These are phyloP conservation scores for Ceratina calcarata DNA, from an alignment of 1,140 invertebrate genomes.

Conservation along the genomic window DNA sequence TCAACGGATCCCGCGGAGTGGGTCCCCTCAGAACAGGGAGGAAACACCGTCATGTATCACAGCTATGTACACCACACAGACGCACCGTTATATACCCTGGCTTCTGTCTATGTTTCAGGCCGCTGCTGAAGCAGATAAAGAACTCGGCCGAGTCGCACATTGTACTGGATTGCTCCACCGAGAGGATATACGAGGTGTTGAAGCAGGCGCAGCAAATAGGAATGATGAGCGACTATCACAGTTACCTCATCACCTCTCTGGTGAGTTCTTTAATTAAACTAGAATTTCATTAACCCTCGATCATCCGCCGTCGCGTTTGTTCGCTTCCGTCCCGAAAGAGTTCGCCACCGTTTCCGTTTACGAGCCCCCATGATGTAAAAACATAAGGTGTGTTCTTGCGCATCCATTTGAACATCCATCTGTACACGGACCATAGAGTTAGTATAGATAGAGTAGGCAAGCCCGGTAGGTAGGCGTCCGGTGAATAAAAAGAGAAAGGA, in stretches of 20 bases:
- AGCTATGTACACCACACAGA: background rate
- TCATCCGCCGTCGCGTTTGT: background rate
- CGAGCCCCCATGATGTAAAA: too few relatives aligned
- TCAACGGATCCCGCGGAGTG: background rate
- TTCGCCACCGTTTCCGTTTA: background rate
- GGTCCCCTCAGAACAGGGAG: background rate
- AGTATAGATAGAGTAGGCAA: too few relatives aligned
- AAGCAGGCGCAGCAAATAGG: slow-evolving; percentile 97
- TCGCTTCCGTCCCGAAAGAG: background rate
- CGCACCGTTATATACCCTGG: background rate
- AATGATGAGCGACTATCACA: slow-evolving; percentile 96
- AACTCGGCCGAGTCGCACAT: slow-evolving; percentile 94
- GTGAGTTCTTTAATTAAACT: slow-evolving; percentile 80
- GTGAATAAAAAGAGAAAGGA: too few relatives aligned
- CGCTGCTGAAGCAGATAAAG: slow-evolving; percentile 94
- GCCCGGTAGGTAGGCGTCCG: too few relatives aligned
- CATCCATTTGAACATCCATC: too few relatives aligned
- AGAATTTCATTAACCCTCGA: slow-evolving; percentile 49
- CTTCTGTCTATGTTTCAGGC: slow-evolving; percentile 81
- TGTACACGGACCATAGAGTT: too few relatives aligned
- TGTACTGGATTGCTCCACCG: slow-evolving; percentile 93
- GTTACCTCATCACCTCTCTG: slow-evolving; percentile 94
- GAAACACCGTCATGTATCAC: background rate
- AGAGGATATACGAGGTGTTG: slow-evolving; percentile 90
- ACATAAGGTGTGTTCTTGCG: too few relatives aligned